Evolutionary conservation across 2,797 vertebrate species (phyloP), one percentile per base, ranked within the genome.

Genomic region (Helarctos malayanus): DNA sequence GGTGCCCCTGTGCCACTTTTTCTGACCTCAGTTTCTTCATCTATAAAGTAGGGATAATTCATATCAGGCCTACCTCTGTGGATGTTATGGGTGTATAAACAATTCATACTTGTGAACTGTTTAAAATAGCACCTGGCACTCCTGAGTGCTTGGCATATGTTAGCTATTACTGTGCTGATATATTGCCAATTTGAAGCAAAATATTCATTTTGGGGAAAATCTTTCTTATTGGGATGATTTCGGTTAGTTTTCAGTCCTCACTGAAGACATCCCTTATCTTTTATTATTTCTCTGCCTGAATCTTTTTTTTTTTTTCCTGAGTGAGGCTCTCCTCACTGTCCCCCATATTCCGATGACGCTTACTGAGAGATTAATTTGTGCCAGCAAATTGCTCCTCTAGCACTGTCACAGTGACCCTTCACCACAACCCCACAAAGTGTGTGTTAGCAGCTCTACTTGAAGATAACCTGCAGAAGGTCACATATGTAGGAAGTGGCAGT

Each of bases 361-460:
- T 18, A 16, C 0, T 1, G 80, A 86, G 86, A 54, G 14, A 3
- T 47, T 29, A 63, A n/a, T 27, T 13, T 9, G 7, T 2, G 21
- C 45, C 57, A 19, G 23, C 6, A 14, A 59, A 15, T 45, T n/a
- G 21, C 49, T 23, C 35, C 38, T 25, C 3, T 5, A 19, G 35
- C 56, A 3, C 19, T 0, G 5, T 35, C 47, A 11, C n/a, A 2
- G 19, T 5, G n/a, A 15, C 15, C 11, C 35, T 14, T 41, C 21
- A 1, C 54, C 23, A 3, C 52, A 35, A 10, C 47, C 75, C 3
- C 25, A 14, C 2, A 1, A 27, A 18, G 4, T 21, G 25, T 54
- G n/a, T 16, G 0, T 21, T 29, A 8, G 10, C 5, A 0, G 87
- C 69, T 68, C 27, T 16, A 1, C 78, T 3, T 21, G 56, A 84